A percentile compares a stretch with the other conserved stretches of the same genome.
Evolutionary conservation across 2,888 invertebrate genomes (phyloP).

Genomic region (Callyntrura guangdongensis): DNA sequence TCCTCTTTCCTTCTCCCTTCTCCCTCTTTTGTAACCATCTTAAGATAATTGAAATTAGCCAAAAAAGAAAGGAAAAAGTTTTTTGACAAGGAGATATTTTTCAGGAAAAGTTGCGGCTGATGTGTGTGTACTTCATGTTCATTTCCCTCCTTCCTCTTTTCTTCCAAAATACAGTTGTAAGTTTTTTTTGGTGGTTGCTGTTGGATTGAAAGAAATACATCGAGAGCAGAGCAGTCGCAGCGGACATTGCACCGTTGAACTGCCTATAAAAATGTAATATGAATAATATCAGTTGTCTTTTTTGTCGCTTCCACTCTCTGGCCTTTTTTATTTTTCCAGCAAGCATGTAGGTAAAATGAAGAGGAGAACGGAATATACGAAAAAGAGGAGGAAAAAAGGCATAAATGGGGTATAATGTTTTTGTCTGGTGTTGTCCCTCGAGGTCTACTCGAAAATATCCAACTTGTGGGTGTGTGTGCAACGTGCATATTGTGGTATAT

Average conservation of each 20-base stretch:
- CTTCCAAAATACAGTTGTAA: neutral
- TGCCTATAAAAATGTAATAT: constrained; percentile 25
- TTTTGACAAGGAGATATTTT: constrained; percentile 72
- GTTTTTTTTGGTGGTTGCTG: neutral
- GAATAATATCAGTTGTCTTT: constrained; percentile 69
- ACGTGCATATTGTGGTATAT: neutral
- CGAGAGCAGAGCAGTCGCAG: neutral
- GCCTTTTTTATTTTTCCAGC: neutral
- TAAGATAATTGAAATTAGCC: constrained; percentile 78
- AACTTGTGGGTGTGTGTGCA: neutral
- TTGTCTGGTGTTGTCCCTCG: constrained; percentile 57
- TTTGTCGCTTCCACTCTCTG: constrained; percentile 11
- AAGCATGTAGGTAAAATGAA: constrained; percentile 31
- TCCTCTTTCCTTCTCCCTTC: constrained; percentile 4
- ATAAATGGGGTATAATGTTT: constrained; percentile 48
- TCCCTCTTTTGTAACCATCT: constrained; percentile 59
- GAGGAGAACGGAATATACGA: constrained; percentile 38
- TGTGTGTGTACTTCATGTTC: neutral
- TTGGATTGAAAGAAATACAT: neutral
- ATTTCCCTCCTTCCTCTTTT: neutral
- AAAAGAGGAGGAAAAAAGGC: neutral
- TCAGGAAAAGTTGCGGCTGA: constrained; percentile 1
- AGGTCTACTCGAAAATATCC: constrained; percentile 22
- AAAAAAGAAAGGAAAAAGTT: constrained; percentile 42
- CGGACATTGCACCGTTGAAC: constrained; percentile 15